Evolutionary conservation across 2,888 invertebrate genomes (phyloP), one percentile per base, ranked within the genome.

Genomic region (Apotomis capreana): DNA sequence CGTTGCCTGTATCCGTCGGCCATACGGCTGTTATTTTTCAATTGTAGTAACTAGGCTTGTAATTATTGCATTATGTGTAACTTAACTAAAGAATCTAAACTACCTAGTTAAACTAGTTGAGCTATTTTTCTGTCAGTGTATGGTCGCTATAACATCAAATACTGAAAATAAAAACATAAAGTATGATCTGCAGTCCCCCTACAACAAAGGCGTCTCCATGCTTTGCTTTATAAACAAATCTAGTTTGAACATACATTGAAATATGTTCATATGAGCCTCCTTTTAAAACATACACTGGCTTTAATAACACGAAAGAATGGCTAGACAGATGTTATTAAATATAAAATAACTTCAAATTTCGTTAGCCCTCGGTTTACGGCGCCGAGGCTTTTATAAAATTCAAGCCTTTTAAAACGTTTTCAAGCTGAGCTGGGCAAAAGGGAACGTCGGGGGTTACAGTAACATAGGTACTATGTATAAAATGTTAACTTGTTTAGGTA

Each of bases 271-370:
- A 15, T 15, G 13, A 44, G 40, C 37, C 15, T 13, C 13, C 58
- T 68, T 59, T 36, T 5, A n/a, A 57, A 40, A 55, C 60, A 60
- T 49, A 15, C 15, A 9, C 52, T n/a, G n/a, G 15, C 36, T 59
- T 51, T 52, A 37, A 68, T 37, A 49, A 15, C 10, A 57, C 37
- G 13, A 64, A 15, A 13, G 37, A n/a, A 65, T 13, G 36, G 15
- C n/a, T 5, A 54, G 59, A 59, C 54, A 59, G 54, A 10, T 36
- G 26, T 37, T 63, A 44, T 49, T 59, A 59, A 54, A 64, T 70
- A 44, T 59, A 64, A 70, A 63, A 70, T 60, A 52, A 52, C 69
- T 36, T 58, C 8, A 63, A 58, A 63, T 52, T 63, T 63, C 51
- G 57, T 58, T 52, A 70, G 36, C 70, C 26, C 12, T 52, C 15